phyloP scores from a whole-genome alignment of 2,888 invertebrate species.

The Ernsta delagoae region DNA sequence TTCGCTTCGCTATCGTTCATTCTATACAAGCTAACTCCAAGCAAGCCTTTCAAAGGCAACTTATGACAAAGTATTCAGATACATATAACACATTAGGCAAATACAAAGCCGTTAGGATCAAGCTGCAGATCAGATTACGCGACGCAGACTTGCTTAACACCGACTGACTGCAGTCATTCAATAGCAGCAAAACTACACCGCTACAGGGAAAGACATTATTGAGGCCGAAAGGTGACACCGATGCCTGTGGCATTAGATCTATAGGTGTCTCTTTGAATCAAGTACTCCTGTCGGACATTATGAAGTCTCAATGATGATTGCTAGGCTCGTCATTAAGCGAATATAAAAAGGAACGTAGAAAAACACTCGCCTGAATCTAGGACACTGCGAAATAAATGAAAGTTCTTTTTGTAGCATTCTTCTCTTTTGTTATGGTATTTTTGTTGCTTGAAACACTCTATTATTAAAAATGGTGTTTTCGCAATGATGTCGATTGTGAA shows the following conservation, averaged over 20 bases:
- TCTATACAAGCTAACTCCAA: constrained; percentile 4
- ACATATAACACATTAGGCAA: constrained; percentile 63
- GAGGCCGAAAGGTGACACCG: constrained; percentile 79
- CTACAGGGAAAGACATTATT: constrained; percentile 72
- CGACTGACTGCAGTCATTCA: constrained; percentile 74
- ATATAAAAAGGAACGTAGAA: constrained; percentile 30
- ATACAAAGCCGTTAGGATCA: constrained; percentile 71
- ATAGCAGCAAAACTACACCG: constrained; percentile 78
- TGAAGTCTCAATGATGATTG: constrained; percentile 32
- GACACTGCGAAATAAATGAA: constrained; percentile 35
- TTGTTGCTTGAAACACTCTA: constrained; percentile 19
- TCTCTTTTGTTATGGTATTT: constrained; percentile 28
- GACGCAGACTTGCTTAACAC: constrained; percentile 76
- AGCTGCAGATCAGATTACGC: constrained; percentile 73
- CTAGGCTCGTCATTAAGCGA: constrained; percentile 36
- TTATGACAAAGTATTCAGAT: constrained; percentile 69
- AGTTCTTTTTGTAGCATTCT: constrained; percentile 31
- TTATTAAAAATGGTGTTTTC: constrained; percentile 27
- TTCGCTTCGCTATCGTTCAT: constrained; percentile 4
- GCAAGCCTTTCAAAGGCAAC: constrained; percentile 42
- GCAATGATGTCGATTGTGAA: constrained; percentile 14
- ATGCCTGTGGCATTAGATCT: constrained; percentile 69
- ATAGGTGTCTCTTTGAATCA: constrained; percentile 51
- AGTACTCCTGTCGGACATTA: constrained; percentile 30
- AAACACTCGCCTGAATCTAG: constrained; percentile 33